A percentile compares a stretch with the other conserved stretches of the same genome.
Evolutionary conservation across 1,140 invertebrate species (phyloP).

Genomic region (Protaetia brevitarsis): DNA sequence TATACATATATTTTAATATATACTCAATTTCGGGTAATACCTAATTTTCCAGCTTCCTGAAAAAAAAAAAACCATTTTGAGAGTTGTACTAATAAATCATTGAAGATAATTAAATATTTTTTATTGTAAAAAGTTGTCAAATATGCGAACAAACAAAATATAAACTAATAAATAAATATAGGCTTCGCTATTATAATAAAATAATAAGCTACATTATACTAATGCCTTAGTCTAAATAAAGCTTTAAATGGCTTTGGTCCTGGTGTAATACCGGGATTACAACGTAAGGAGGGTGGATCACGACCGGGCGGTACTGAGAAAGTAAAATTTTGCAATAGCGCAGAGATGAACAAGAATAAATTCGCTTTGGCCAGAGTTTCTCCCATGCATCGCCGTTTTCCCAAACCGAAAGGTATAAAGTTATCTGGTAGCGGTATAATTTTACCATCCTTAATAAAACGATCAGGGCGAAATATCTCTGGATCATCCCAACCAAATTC

Average conservation of each 20-base stretch:
- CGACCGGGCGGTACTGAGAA: slow-evolving; percentile 63
- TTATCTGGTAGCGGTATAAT: slow-evolving; percentile 61
- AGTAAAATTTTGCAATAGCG: slow-evolving; percentile 74
- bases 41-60: no score
- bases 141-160: no score
- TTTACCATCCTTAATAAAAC: slow-evolving; percentile 70
- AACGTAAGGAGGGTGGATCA: slow-evolving; percentile 59
- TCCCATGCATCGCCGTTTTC: slow-evolving; percentile 82
- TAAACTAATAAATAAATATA: no score
- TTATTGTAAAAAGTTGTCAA: no score
- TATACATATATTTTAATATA: no score
- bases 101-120: no score
- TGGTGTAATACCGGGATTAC: slow-evolving; percentile 71
- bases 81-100: no score
- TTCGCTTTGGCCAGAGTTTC: slow-evolving; percentile 80
- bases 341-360: slow-evolving; percentile 77
- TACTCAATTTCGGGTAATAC: no score
- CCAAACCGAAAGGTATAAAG: slow-evolving; percentile 76
- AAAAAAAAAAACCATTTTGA: no score
- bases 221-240: slow-evolving; percentile 55
- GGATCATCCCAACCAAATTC: slow-evolving; percentile 67
- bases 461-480: slow-evolving; percentile 70
- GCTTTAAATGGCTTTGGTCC: slow-evolving; percentile 68
- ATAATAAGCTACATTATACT: no score
- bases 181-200: no score